These are phyloP conservation scores for Eurosta solidaginis DNA, from an alignment of 1,140 invertebrate genomes.

Conservation along the genomic window DNA sequence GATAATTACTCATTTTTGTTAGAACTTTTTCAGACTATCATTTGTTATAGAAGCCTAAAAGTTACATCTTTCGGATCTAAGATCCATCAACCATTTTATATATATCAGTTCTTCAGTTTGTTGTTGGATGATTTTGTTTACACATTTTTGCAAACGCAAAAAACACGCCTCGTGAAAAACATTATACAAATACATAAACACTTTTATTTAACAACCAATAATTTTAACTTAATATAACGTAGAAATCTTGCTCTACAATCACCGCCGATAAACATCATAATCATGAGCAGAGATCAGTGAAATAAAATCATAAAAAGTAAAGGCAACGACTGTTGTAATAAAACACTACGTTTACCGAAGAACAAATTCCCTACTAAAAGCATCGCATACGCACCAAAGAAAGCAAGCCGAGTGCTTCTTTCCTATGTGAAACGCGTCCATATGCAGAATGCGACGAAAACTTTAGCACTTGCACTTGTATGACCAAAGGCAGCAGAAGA, in stretches of 20 bases:
- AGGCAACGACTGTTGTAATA: background rate
- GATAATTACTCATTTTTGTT: too few species aligned
- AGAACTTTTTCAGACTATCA: too few species aligned
- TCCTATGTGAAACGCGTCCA: too few species aligned
- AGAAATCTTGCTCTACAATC: background rate
- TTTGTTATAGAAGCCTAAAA: too few species aligned
- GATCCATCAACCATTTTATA: too few species aligned
- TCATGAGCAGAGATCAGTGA: background rate
- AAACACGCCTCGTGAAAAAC: background rate
- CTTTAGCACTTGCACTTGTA: too few species aligned
- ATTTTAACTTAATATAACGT: background rate
- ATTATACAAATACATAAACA: background rate
- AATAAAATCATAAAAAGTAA: background rate
- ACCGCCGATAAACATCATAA: conserved; percentile 17
- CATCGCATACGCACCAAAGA: background rate
- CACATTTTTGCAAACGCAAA: background rate
- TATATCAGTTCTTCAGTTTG: too few species aligned
- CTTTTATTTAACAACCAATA: background rate
- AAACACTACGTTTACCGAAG: background rate
- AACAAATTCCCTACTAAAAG: background rate
- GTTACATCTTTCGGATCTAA: too few species aligned
- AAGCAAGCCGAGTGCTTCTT: too few species aligned
- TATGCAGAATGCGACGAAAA: too few species aligned
- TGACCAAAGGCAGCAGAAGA: background rate
- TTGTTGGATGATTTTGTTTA: too few species aligned